These are phyloP conservation scores for Gnathonemus echidnorhynchus DNA, from an alignment of 2,113 vertebrate genomes.

Conservation along the genomic window DNA sequence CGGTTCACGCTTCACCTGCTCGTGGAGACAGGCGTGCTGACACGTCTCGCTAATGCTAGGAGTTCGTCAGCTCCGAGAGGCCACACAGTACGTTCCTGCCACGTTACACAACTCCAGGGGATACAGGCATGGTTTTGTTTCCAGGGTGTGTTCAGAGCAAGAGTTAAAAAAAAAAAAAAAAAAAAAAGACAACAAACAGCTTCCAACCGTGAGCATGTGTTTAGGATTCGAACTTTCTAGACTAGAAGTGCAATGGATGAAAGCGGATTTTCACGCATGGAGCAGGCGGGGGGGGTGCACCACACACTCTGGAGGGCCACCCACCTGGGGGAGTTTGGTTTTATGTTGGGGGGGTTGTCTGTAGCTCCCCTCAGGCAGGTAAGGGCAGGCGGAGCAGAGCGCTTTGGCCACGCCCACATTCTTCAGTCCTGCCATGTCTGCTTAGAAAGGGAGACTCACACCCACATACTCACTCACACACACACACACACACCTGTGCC, in stretches of 20 bases:
- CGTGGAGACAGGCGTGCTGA: not conserved
- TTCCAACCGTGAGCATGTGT: not conserved
- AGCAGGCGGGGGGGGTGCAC: not conserved
- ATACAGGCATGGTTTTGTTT: not conserved
- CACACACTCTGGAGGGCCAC: not conserved
- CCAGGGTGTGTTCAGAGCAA: not conserved
- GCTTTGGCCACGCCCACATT: conserved; percentile 56
- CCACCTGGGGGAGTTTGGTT: not conserved
- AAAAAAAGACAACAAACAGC: not conserved
- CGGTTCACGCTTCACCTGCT: not conserved
- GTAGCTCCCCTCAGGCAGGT: conserved; percentile 45
- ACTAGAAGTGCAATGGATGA: not conserved
- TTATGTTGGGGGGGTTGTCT: conserved; percentile 19
- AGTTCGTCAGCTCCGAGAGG: not conserved
- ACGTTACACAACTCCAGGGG: not conserved
- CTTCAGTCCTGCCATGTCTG: conserved; percentile 37
- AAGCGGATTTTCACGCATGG: not conserved
- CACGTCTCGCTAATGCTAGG: not conserved
- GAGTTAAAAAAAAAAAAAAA: not conserved
- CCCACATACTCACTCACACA: conserved; percentile 20
- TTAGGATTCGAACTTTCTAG: not conserved
- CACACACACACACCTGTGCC: not conserved
- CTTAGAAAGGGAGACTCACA: conserved; percentile 32
- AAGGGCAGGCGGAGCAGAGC: conserved; percentile 38
- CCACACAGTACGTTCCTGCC: not conserved